A percentile compares a stretch with the other conserved stretches of the same genome.
Evolutionary conservation across 2,113 vertebrate genomes (phyloP).

Genomic region (Planiliza haematocheilus): DNA sequence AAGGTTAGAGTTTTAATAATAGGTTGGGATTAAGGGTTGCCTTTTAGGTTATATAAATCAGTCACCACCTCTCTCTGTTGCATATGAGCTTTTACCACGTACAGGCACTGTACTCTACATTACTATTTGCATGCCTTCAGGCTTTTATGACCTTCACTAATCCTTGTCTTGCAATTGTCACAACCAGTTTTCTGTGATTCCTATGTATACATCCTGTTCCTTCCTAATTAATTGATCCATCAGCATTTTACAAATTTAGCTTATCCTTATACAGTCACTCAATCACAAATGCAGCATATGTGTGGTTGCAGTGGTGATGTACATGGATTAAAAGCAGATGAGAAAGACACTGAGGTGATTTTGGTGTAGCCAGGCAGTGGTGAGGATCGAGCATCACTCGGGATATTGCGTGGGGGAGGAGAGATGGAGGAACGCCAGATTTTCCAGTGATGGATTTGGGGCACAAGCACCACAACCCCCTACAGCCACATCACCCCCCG

Average conservation of each 20-base stretch:
- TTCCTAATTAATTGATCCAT: background rate
- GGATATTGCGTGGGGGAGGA: conserved; percentile 45
- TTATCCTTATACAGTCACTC: background rate
- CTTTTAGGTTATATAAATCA: conserved; percentile 31
- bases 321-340: conserved; percentile 15
- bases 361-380: background rate
- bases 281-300: background rate
- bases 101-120: background rate
- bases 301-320: background rate
- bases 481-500: conserved; percentile 18
- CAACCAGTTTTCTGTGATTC: background rate
- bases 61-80: background rate
- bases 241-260: background rate
- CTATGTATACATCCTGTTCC: background rate
- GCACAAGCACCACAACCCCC: conserved; percentile 40
- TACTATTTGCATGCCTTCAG: background rate
- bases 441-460: conserved; percentile 59
- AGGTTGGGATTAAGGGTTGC: conserved; percentile 28
- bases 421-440: conserved; percentile 52
- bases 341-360: conserved; percentile 16
- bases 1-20: conserved; percentile 41
- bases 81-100: background rate
- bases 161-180: conserved; percentile 8
- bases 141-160: conserved; percentile 19
- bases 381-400: conserved; percentile 4